Base-by-base conservation (phyloP, 1,140 invertebrate genomes). In the Bombus huntii region DNA sequence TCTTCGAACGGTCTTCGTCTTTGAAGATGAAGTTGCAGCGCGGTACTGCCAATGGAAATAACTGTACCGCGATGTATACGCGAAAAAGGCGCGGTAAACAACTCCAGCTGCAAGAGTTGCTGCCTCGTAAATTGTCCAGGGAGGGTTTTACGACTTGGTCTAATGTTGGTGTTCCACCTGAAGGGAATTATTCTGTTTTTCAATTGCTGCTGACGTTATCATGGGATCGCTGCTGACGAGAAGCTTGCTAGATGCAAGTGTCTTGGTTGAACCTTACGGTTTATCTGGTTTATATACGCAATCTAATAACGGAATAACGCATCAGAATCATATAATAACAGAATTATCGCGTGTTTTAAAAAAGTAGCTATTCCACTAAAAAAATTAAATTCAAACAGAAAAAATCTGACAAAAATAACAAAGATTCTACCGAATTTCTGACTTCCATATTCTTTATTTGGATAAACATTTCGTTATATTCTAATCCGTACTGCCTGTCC, bases 1-100 rank as follows among this genome's bases (percentile, higher is more conserved):
- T 15, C 15, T 31, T n/a, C 68, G 22, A 39, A 42, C 28, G 47
- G 76, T 31, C 15, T 57, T 10, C 72, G 34, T 78, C 42, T 44
- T 39, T 68, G 87, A 80, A 88, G 79, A 89, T 89, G 88, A 89
- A 89, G 88, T 79, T 89, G 79, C 87, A 70, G 70, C 73, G 59
- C 34, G 34, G 68, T 37, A 88, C 15, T 39, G 39, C 87, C 79
- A 66, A 59, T 86, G 78, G 87, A 82, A 89, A 89, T 89, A 85
- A 89, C 88, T 82, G 88, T 88, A 88, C 87, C 85, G 78, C 65
- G 68, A 80, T 66, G 74, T 89, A 78, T 65, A 85, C 53, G 44
- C 47, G 65, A 28, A 12, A 85, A 85, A 77, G 57, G 71, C 68
- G 53, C 59, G 72, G 53, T 70, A 71, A 89, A 85, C 68, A 79